Evolutionary conservation across 2,113 vertebrate species (phyloP).

Genomic region (Ciconia boyciana): DNA sequence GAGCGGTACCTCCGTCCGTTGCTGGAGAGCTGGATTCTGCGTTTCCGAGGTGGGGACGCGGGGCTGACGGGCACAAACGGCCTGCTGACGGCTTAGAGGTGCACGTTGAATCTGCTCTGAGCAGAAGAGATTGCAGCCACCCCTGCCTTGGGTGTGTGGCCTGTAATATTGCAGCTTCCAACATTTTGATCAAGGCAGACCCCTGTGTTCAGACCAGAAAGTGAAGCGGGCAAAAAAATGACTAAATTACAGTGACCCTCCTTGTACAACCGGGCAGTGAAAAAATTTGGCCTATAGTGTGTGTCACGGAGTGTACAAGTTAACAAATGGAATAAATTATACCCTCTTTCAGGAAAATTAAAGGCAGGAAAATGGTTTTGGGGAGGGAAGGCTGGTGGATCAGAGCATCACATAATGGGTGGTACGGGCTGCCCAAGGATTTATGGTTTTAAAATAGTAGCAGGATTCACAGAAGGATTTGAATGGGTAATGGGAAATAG

Average conservation of each 20-base stretch:
- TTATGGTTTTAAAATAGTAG: neutral
- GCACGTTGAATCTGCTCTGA: neutral
- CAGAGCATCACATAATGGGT: neutral
- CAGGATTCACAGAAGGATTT: neutral
- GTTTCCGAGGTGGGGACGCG: fast-evolving
- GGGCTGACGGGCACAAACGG: neutral
- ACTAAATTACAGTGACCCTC: neutral
- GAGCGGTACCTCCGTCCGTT: fast-evolving
- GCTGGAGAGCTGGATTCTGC: neutral
- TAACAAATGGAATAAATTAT: neutral
- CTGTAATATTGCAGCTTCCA: neutral
- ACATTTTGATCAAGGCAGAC: neutral
- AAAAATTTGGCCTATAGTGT: neutral
- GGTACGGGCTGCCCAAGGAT: neutral
- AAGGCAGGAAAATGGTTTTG: neutral
- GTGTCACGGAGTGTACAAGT: neutral
- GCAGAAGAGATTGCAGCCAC: neutral
- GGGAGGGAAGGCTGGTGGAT: neutral
- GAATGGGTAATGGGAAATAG: neutral
- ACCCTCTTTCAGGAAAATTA: neutral
- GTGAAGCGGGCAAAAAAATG: neutral
- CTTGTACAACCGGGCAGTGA: neutral
- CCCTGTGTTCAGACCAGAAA: neutral
- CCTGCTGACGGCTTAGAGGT: neutral
- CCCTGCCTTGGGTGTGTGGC: neutral